phyloP scores from a whole-genome alignment of 2,888 invertebrate species.

The Iphiclides podalirius region DNA sequence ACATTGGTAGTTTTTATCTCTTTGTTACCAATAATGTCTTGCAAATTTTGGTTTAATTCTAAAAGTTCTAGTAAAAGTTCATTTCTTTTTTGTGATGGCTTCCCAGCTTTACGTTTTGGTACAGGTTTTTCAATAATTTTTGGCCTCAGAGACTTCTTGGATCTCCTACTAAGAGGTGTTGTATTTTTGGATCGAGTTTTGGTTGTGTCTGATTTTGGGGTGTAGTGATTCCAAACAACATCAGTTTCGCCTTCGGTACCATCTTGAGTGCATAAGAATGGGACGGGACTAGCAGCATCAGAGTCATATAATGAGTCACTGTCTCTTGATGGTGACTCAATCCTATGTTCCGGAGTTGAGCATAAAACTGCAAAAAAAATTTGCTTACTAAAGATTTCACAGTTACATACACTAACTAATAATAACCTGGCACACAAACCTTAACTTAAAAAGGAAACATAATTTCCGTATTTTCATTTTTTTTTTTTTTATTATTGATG shows the following conservation, averaged over 20 bases:
- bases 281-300: conserved; percentile 69
- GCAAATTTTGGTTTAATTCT: conserved; percentile 68
- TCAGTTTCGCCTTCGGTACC: conserved; percentile 72
- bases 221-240: conserved; percentile 75
- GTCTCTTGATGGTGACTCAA: conserved; percentile 65
- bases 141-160: conserved; percentile 47
- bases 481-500: no score
- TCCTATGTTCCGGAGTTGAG: conserved; percentile 63
- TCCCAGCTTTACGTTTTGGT: conserved; percentile 52
- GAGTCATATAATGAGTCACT: conserved; percentile 68
- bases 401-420: background rate
- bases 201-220: conserved; percentile 62
- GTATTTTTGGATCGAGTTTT: conserved; percentile 52
- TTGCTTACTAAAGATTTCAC: no score
- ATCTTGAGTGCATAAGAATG: conserved; percentile 74
- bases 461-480: no score
- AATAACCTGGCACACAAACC: no score
- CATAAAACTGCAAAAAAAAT: conserved; percentile 57
- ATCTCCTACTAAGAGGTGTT: conserved; percentile 61
- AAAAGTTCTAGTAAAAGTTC: conserved; percentile 65
- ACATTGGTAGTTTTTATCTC: conserved; percentile 28
- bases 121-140: conserved; percentile 53
- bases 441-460: no score
- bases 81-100: conserved; percentile 53
- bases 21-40: conserved; percentile 56